Evolutionary conservation across 2,888 invertebrate species (phyloP).

Genomic region (Herminia tarsipennalis): DNA sequence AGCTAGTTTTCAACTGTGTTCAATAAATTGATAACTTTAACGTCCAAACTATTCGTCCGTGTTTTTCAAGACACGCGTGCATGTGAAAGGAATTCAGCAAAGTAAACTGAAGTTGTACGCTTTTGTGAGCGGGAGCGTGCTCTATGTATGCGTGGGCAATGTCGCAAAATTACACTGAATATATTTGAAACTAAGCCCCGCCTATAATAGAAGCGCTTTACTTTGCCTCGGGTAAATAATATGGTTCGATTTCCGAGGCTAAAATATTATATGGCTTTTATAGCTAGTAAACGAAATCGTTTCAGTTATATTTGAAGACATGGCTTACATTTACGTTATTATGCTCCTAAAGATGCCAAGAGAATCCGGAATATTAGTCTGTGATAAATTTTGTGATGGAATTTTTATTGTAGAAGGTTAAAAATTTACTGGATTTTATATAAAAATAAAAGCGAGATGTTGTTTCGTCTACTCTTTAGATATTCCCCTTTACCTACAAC

Average conservation of each 20-base stretch:
- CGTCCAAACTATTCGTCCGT: slow-evolving; percentile 32
- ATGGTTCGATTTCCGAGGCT: slow-evolving; percentile 2
- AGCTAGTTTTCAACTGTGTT: too few relatives aligned
- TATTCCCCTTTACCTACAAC: too few relatives aligned
- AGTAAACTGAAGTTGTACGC: slow-evolving; percentile 62
- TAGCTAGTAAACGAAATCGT: too few relatives aligned
- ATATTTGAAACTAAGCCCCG: slow-evolving; percentile 37
- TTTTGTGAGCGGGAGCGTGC: slow-evolving; percentile 46
- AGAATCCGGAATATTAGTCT: too few relatives aligned
- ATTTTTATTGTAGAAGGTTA: too few relatives aligned
- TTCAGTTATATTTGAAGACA: too few relatives aligned
- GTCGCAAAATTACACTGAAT: slow-evolving; percentile 46
- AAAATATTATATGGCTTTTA: background rate
- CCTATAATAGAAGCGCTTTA: slow-evolving; percentile 2
- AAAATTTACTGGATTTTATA: too few relatives aligned
- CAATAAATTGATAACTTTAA: background rate
- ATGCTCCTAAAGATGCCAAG: too few relatives aligned
- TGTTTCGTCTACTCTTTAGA: too few relatives aligned
- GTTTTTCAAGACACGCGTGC: slow-evolving; percentile 45
- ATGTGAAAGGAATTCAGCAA: slow-evolving; percentile 65
- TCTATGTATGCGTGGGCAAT: slow-evolving; percentile 46
- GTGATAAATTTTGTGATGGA: too few relatives aligned
- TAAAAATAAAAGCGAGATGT: too few relatives aligned
- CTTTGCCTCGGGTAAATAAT: slow-evolving; percentile 1
- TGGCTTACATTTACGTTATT: too few relatives aligned